Base-by-base conservation (phyloP, 2,888 invertebrate genomes). In the Conops quadrifasciatus region DNA sequence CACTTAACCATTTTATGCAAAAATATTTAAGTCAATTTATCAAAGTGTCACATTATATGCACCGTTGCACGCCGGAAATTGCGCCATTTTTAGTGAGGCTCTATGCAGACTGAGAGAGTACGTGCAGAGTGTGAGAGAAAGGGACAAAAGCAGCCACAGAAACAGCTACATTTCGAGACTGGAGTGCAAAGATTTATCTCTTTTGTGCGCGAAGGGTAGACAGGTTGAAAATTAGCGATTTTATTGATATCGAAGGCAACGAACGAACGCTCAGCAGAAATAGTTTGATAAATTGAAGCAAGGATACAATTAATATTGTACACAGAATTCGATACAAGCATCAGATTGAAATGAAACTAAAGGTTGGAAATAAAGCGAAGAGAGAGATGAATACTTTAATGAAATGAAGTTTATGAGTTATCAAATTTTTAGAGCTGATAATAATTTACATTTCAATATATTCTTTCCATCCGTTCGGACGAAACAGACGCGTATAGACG, bases 31-130 rank as follows among this genome's bases (percentile, higher is more conserved):
- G 70, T 64, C 64, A 70, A 70, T 70, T 70, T 64, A 70, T 70
- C 70, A 70, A 64, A 56, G 63, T 70, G 63, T 70, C 70, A 53
- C 70, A 70, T 70, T 70, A 70, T 64, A 70, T 70, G 63, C 70
- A 70, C 30, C 70, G 58, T 64, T 70, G 64, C 70, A 70, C 19
- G 21, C 58, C 45, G 56, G 67, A 58, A 58, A 67, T 45, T 67
- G 59, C 58, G 59, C 53, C 30, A 51, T 66, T 51, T 51, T 43
- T 53, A 36, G 45, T 63, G 21, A 24, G 4, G 63, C 47, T n/a
- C n/a, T 47, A 24, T 9, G 45, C 47, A 62, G 16, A 36, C 19
- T 47, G 47, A 63, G n/a, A n/a, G n/a, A 63, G 47, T n/a, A 47
- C 11, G 60, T 53, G 53, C 4, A 26, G 28, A 58, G 21, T 53